phyloP scores from a whole-genome alignment of 2,797 vertebrate genomes.

The Schizopygopsis pylzovi region DNA sequence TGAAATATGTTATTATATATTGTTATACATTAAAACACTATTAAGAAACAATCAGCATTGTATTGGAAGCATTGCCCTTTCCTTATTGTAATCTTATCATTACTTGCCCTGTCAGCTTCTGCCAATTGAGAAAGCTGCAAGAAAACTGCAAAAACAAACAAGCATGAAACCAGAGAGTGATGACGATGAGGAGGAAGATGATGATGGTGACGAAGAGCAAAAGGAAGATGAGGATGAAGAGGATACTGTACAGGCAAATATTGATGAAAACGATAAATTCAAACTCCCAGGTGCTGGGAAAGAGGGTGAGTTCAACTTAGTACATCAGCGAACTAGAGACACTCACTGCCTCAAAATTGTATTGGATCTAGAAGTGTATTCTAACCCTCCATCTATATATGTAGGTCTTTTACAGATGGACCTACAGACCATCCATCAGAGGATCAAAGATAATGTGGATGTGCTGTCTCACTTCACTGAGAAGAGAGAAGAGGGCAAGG shows the following conservation, averaged over 20 bases:
- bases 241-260: slow-evolving; percentile 83
- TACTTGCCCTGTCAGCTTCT: slow-evolving; percentile 80
- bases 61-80: background rate
- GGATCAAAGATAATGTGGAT: slow-evolving; percentile 93
- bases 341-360: too few relatives aligned
- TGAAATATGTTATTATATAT: background rate
- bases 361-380: background rate
- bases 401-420: slow-evolving; percentile 82
- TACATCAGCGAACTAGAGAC: background rate
- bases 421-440: slow-evolving; percentile 87
- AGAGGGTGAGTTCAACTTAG: slow-evolving; percentile 77
- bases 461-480: slow-evolving; percentile 87
- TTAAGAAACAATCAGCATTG: background rate
- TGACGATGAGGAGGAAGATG: slow-evolving; percentile 79
- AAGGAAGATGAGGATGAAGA: slow-evolving; percentile 68
- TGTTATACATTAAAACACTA: background rate
- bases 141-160: slow-evolving; percentile 80
- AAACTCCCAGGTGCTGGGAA: slow-evolving; percentile 83
- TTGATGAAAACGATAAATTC: slow-evolving; percentile 85
- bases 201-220: slow-evolving; percentile 59
- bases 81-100: background rate
- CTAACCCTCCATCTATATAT: background rate
- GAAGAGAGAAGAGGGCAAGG: slow-evolving; percentile 87
- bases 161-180: slow-evolving; percentile 60
- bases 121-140: slow-evolving; percentile 92